Percentiles rank a stretch among this genome's conserved stretches.
phyloP scores from a whole-genome alignment of 1,140 invertebrate genomes.

The Drosophila bipectinata region DNA sequence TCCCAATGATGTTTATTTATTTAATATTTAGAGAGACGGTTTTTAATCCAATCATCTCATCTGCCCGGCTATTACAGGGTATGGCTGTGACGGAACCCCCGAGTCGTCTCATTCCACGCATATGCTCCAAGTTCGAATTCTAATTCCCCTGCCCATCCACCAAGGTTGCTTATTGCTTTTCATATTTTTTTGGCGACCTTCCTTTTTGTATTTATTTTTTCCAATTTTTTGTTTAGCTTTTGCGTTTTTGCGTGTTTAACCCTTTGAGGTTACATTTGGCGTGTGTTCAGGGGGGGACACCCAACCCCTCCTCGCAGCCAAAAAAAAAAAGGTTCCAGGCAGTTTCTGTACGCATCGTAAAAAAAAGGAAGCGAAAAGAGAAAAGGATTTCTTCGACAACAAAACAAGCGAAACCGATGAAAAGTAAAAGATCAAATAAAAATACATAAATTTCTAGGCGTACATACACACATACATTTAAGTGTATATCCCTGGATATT shows the following conservation, averaged over 20 bases:
- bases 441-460: slow-evolving; percentile 55
- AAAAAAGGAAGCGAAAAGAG: slow-evolving; percentile 60
- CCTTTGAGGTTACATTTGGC: slow-evolving; percentile 82
- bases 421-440: slow-evolving; percentile 76
- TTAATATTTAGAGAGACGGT: not conserved
- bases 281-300: slow-evolving; percentile 60
- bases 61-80: not conserved
- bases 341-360: slow-evolving; percentile 66
- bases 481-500: not conserved
- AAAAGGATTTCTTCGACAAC: slow-evolving; percentile 73
- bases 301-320: not conserved
- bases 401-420: slow-evolving; percentile 64
- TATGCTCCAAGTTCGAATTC: slow-evolving; percentile 20
- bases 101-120: slow-evolving; percentile 8
- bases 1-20: slow-evolving; percentile 14
- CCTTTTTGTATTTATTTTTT: slow-evolving; percentile 61
- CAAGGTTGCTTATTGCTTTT: slow-evolving; percentile 68
- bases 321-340: slow-evolving; percentile 61
- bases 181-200: slow-evolving; percentile 57
- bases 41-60: not conserved
- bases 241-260: slow-evolving; percentile 81
- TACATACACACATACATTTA: slow-evolving; percentile 16
- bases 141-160: slow-evolving; percentile 25
- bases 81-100: slow-evolving; percentile 2
- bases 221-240: slow-evolving; percentile 69